These are phyloP conservation scores for Drosophila busckii DNA, from an alignment of 1,140 invertebrate genomes.

Conservation along the genomic window DNA sequence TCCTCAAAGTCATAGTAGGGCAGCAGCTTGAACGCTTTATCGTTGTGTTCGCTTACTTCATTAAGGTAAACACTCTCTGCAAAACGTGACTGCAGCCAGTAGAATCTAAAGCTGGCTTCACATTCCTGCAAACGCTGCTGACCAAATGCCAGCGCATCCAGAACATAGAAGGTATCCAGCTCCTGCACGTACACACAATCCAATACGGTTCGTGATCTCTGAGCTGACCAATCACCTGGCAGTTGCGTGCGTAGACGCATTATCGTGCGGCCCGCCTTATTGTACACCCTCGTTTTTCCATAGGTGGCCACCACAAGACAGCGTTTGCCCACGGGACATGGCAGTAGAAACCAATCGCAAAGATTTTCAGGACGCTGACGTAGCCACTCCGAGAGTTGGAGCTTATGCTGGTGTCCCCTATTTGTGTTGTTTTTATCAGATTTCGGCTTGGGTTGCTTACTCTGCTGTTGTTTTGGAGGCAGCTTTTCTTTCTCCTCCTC, in stretches of 20 bases:
- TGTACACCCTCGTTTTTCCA: constrained; percentile 87
- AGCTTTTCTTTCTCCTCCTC: constrained; percentile 2
- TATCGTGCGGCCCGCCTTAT: constrained; percentile 83
- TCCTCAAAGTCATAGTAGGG: constrained; percentile 57
- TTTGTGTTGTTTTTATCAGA: constrained; percentile 9
- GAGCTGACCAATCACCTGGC: constrained; percentile 85
- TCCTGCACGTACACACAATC: constrained; percentile 88
- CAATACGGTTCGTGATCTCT: constrained; percentile 81
- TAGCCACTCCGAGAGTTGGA: constrained; percentile 92
- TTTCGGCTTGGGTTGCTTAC: constrained; percentile 3
- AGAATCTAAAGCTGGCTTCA: constrained; percentile 81
- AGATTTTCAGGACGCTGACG: constrained; percentile 88
- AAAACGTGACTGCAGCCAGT: constrained; percentile 69
- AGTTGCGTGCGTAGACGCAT: constrained; percentile 83
- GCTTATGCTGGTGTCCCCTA: neutral
- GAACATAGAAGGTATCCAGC: constrained; percentile 85
- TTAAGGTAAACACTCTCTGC: constrained; percentile 29
- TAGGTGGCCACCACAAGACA: constrained; percentile 87
- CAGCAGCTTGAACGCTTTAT: constrained; percentile 46
- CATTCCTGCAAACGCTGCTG: constrained; percentile 87
- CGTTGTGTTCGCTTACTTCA: constrained; percentile 27
- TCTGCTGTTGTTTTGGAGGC: constrained; percentile 7
- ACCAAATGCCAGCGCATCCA: constrained; percentile 92
- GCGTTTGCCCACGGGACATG: constrained; percentile 90
- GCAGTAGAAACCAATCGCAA: constrained; percentile 89